phyloP scores from a whole-genome alignment of 2,797 vertebrate species.

The Macrochelys suwanniensis region DNA sequence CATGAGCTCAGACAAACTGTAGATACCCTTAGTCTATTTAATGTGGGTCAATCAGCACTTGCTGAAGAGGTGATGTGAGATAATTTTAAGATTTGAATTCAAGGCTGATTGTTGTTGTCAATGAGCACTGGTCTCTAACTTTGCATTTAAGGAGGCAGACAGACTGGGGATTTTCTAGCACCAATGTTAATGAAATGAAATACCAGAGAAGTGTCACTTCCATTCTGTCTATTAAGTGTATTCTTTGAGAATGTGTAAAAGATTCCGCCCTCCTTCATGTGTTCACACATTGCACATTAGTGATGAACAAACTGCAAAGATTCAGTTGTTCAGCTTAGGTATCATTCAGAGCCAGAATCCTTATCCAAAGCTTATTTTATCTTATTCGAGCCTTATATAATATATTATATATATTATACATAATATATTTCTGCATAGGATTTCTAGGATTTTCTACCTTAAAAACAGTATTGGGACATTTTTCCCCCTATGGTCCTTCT shows the following conservation, averaged over 20 bases:
- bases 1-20: background rate
- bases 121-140: background rate
- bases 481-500: background rate
- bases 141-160: background rate
- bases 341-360: accelerated
- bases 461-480: background rate
- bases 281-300: background rate
- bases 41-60: background rate
- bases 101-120: background rate
- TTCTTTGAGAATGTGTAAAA: background rate
- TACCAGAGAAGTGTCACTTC: background rate
- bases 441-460: background rate
- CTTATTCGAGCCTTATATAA: background rate
- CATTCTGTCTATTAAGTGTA: background rate
- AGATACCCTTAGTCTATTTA: background rate
- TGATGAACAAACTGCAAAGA: background rate
- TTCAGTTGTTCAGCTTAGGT: background rate
- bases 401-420: too few relatives aligned
- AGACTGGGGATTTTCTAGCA: background rate
- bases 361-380: background rate
- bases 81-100: constrained; percentile 24
- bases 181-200: background rate
- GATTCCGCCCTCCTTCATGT: background rate
- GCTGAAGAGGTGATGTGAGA: background rate
- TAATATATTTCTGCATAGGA: background rate